Conservation (phyloP, 1,140 invertebrate species). For the Formica exsecta region DNA sequence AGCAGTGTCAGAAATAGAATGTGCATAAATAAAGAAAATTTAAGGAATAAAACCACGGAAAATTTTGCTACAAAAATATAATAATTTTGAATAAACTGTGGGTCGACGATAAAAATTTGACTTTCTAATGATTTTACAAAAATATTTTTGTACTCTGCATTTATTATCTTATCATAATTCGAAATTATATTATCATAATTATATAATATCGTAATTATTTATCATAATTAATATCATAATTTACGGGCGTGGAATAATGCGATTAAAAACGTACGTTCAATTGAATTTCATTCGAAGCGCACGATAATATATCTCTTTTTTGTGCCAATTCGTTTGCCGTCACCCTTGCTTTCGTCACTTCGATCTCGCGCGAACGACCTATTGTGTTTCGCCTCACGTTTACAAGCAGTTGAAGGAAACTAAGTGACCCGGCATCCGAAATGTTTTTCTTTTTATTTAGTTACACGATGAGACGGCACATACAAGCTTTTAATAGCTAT, state of each 20-base stretch:
- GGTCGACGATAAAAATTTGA: neutral
- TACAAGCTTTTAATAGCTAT: constrained; percentile 9
- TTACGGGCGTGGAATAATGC: constrained; percentile 63
- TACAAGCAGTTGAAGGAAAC: constrained; percentile 53
- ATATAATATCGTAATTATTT: too few species aligned
- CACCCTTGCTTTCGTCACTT: constrained; percentile 38
- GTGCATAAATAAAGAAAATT: neutral
- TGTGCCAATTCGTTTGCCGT: too few species aligned
- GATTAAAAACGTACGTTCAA: constrained; percentile 64
- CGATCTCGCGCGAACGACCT: neutral
- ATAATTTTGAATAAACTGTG: neutral
- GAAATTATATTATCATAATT: too few species aligned
- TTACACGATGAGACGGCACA: neutral
- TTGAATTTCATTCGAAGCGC: constrained; percentile 70
- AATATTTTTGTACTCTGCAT: neutral
- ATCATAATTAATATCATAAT: too few species aligned
- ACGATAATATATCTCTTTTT: constrained; percentile 50
- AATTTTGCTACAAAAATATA: neutral
- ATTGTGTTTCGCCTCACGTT: constrained; percentile 59
- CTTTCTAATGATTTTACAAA: neutral
- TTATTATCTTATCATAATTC: neutral
- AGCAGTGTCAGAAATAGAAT: neutral
- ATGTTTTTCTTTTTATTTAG: constrained; percentile 23
- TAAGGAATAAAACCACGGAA: neutral
- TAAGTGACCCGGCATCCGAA: constrained; percentile 22